phyloP scores from a whole-genome alignment of 1,140 invertebrate genomes.

The Brachionus koreanus region DNA sequence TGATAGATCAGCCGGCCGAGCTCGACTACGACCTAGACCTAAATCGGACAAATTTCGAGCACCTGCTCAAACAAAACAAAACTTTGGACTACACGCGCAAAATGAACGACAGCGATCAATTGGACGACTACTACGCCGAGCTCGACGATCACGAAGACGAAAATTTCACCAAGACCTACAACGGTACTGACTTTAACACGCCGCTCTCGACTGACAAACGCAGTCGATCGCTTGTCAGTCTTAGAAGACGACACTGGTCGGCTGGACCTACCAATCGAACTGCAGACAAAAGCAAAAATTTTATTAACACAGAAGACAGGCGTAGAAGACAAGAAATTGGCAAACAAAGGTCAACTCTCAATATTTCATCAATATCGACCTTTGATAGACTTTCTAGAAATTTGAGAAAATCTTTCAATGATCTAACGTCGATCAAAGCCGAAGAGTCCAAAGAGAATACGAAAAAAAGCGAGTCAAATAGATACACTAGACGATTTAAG shows the following conservation, averaged over 20 bases:
- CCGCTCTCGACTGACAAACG: constrained; percentile 17
- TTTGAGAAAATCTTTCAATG: constrained; percentile 17
- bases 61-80: neutral
- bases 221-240: constrained; percentile 15
- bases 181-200: neutral
- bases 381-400: neutral
- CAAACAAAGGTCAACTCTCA: neutral
- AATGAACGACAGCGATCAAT: neutral
- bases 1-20: constrained; percentile 76
- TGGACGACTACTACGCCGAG: neutral
- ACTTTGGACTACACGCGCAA: neutral
- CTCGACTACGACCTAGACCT: neutral
- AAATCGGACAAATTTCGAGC: neutral
- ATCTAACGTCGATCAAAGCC: neutral
- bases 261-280: neutral
- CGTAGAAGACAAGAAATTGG: neutral
- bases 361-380: neutral
- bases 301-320: constrained; percentile 6
- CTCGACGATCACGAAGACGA: neutral
- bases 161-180: neutral
- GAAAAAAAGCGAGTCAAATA: neutral
- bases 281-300: neutral
- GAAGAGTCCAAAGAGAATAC: neutral
- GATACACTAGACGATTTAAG: neutral
- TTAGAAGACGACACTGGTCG: constrained; percentile 29